Percentiles rank a stretch among this genome's conserved stretches.
Conservation (phyloP, 92 coral and sea anemone genomes). For the Pocillopora grandis region DNA sequence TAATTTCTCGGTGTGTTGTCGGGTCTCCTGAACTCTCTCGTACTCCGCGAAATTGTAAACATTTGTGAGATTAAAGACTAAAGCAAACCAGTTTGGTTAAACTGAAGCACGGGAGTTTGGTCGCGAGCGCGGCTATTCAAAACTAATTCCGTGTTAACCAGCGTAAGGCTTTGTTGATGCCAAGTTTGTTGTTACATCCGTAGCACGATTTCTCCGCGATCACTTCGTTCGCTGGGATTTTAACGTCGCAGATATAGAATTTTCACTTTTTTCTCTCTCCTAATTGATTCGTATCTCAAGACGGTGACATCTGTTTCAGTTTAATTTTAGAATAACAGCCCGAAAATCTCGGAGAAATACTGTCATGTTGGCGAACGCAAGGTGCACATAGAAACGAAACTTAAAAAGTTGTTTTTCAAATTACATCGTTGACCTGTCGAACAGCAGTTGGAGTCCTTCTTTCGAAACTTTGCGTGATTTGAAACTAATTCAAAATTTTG, state of each 20-base stretch:
- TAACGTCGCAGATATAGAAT: conserved; percentile 24
- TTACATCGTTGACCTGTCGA: conserved; percentile 7
- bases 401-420: conserved; percentile 35
- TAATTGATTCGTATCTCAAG: conserved; percentile 30
- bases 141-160: conserved; percentile 25
- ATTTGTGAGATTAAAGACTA: conserved; percentile 44
- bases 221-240: background rate
- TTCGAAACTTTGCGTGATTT: conserved; percentile 23
- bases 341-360: conserved; percentile 17
- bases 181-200: conserved; percentile 12
- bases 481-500: background rate
- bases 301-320: conserved; percentile 34
- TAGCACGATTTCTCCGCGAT: background rate
- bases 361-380: conserved; percentile 13
- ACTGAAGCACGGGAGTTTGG: conserved; percentile 25
- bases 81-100: conserved; percentile 39
- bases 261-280: conserved; percentile 5
- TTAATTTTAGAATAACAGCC: conserved; percentile 3
- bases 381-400: conserved; percentile 1
- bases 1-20: conserved; percentile 73
- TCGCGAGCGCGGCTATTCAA: conserved; percentile 44
- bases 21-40: conserved; percentile 36
- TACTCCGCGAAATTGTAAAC: conserved; percentile 43
- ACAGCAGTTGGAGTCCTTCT: conserved; percentile 7
- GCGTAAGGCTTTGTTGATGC: conserved; percentile 34